These are phyloP conservation scores for Camarhynchus parvulus DNA, from an alignment of 2,113 vertebrate species.

Conservation along the genomic window DNA sequence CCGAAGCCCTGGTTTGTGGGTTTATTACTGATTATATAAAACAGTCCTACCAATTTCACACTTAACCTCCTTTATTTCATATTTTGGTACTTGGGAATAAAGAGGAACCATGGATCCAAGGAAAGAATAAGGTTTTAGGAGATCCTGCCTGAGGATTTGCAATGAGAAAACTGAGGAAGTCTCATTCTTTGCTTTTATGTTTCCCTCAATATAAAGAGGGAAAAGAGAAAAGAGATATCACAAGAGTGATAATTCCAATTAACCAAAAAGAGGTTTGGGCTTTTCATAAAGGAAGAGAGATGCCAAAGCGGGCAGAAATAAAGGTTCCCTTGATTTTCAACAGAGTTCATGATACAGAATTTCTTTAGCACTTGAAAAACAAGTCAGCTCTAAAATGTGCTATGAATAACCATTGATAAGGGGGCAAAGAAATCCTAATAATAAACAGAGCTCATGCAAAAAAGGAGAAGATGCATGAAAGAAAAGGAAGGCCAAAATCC, in stretches of 20 bases:
- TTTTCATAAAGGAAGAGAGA: neutral
- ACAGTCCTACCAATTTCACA: neutral
- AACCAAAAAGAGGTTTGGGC: neutral
- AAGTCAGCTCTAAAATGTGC: neutral
- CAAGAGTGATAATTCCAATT: neutral
- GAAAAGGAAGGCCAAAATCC: neutral
- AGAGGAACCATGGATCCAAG: neutral
- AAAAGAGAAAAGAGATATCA: neutral
- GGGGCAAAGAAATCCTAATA: neutral
- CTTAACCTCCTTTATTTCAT: neutral
- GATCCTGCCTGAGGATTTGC: neutral
- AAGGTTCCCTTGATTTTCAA: neutral
- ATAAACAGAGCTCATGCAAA: neutral
- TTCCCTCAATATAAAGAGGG: neutral
- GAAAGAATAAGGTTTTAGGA: neutral
- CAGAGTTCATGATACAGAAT: accelerated
- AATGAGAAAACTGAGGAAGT: neutral
- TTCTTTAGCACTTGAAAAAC: neutral
- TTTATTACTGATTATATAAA: neutral
- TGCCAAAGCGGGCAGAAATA: neutral
- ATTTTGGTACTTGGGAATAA: neutral
- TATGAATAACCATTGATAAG: neutral
- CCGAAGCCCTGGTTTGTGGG: neutral
- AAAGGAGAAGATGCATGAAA: neutral
- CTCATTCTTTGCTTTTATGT: neutral